phyloP scores from a whole-genome alignment of 2,113 vertebrate genomes.

The Morphnarchus princeps region DNA sequence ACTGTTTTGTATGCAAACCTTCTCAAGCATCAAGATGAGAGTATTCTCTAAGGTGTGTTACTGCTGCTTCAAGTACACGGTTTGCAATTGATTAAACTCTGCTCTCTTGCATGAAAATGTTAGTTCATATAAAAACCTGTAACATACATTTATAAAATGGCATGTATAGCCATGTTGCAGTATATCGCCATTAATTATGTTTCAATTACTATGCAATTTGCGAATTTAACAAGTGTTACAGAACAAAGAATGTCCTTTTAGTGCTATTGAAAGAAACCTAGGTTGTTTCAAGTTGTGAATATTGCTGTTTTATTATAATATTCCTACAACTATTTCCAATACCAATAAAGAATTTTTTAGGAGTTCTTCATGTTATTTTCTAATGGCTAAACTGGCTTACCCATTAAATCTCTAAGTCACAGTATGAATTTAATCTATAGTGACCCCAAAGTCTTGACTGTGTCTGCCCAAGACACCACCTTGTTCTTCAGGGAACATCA shows the following conservation, averaged over 20 bases:
- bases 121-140: neutral
- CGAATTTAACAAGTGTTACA: neutral
- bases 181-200: neutral
- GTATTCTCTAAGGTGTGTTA: neutral
- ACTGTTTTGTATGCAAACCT: neutral
- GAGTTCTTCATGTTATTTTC: neutral
- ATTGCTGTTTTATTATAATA: neutral
- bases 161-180: neutral
- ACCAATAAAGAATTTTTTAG: neutral
- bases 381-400: neutral
- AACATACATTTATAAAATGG: neutral
- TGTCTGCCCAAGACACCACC: neutral
- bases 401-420: neutral
- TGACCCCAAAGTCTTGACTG: neutral
- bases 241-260: neutral
- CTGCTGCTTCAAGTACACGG: neutral
- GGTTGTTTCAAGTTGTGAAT: neutral
- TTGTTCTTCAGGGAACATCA: neutral
- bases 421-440: neutral
- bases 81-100: slow-evolving; percentile 13
- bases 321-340: neutral
- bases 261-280: neutral
- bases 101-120: neutral
- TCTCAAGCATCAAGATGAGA: neutral
- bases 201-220: neutral